Conservation (phyloP, 2,888 invertebrate genomes). For the Thereva unica region DNA sequence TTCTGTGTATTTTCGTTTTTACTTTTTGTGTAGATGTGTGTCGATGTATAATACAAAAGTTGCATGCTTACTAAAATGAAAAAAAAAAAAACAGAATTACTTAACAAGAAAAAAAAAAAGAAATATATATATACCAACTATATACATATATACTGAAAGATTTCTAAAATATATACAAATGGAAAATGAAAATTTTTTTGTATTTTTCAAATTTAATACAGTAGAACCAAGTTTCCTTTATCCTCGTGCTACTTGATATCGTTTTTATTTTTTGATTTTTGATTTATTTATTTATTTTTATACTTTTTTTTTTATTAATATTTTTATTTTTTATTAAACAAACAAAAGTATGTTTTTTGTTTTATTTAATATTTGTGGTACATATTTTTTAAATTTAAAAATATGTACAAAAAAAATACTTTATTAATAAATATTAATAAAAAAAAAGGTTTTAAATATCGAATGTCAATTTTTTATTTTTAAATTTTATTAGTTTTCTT, state of each 20-base stretch:
- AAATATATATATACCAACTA: slow-evolving; percentile 16
- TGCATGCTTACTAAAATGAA: slow-evolving; percentile 29
- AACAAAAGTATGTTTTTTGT: too few species aligned
- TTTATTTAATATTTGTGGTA: background rate
- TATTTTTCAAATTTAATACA: too few species aligned
- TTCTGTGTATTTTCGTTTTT: slow-evolving; percentile 22
- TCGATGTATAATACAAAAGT: slow-evolving; percentile 31
- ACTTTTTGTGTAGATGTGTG: slow-evolving; percentile 32
- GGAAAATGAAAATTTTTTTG: too few species aligned
- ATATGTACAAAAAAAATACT: slow-evolving; percentile 1
- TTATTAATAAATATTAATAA: background rate
- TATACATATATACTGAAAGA: too few species aligned
- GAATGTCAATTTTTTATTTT: slow-evolving; percentile 39
- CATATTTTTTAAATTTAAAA: slow-evolving; percentile 6
- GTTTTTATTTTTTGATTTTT: too few species aligned
- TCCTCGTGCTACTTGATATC: too few species aligned
- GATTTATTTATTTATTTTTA: too few species aligned
- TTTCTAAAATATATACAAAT: too few species aligned
- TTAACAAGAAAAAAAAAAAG: slow-evolving; percentile 16
- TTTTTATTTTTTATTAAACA: too few species aligned
- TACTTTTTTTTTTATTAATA: too few species aligned
- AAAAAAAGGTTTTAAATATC: slow-evolving; percentile 30
- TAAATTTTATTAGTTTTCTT: background rate
- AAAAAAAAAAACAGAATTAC: slow-evolving; percentile 23
- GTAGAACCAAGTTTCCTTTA: too few species aligned